These are phyloP conservation scores for Anableps anableps DNA, from an alignment of 2,797 vertebrate species.

Conservation along the genomic window DNA sequence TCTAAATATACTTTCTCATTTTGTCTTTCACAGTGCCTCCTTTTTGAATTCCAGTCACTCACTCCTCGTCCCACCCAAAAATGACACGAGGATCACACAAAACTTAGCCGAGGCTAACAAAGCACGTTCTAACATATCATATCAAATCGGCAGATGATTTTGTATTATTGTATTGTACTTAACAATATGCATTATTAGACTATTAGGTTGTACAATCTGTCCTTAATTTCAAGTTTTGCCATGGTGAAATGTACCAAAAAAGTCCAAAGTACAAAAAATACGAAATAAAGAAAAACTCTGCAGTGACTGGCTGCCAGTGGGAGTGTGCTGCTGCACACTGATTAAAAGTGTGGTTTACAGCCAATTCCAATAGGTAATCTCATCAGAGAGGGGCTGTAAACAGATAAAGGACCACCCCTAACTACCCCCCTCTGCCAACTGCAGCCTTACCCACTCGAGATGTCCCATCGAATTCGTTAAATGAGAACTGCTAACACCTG, in stretches of 20 bases:
- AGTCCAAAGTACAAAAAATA: not conserved
- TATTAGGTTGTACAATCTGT: not conserved
- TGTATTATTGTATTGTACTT: not conserved
- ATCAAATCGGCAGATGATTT: not conserved
- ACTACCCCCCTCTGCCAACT: conserved; percentile 48
- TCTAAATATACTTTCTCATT: not conserved
- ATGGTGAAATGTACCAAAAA: not conserved
- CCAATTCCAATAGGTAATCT: conserved; percentile 87
- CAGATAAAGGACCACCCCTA: conserved; percentile 84
- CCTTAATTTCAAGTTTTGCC: not conserved
- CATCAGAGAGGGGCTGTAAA: conserved; percentile 87
- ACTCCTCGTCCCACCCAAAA: not conserved
- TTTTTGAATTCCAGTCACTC: not conserved
- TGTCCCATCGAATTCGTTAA: conserved; percentile 58
- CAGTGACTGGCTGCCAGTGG: conserved; percentile 83
- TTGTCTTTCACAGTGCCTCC: not conserved
- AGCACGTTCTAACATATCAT: not conserved
- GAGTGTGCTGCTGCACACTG: conserved; percentile 84
- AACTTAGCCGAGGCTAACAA: not conserved
- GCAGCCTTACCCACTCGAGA: conserved; percentile 53
- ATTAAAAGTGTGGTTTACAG: conserved; percentile 89
- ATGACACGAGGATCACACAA: not conserved
- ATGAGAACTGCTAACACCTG: conserved; percentile 80
- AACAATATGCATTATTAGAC: not conserved
- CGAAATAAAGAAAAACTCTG: conserved; percentile 37